Conservation (phyloP, 2,797 vertebrate species). For the Clarias fuscus region DNA sequence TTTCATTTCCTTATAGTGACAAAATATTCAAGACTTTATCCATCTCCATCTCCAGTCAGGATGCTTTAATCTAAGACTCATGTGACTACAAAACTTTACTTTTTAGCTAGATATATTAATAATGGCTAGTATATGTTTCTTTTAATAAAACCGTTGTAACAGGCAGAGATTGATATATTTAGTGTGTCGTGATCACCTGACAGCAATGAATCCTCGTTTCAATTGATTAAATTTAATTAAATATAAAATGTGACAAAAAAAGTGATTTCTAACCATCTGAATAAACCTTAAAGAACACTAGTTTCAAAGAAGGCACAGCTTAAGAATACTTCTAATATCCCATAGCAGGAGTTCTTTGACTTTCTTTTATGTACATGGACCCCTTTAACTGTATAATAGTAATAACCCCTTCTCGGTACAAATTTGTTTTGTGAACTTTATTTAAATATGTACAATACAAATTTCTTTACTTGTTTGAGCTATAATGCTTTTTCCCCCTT, state of each 20-base stretch:
- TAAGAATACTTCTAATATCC: neutral
- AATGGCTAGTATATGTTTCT: slow-evolving; percentile 12
- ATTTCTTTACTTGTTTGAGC: neutral
- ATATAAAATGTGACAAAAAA: neutral
- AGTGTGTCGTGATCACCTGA: slow-evolving; percentile 24
- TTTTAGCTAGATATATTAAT: slow-evolving; percentile 5
- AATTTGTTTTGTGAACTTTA: neutral
- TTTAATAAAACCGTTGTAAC: neutral
- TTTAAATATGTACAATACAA: neutral
- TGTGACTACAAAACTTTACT: neutral
- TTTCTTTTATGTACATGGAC: too few relatives aligned
- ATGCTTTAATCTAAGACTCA: neutral
- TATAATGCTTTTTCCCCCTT: neutral
- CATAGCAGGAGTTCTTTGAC: too few relatives aligned
- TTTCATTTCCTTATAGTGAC: neutral
- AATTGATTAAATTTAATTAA: slow-evolving; percentile 12
- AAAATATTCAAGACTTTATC: neutral
- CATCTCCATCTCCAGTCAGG: neutral
- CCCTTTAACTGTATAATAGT: neutral
- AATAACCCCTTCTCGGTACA: neutral
- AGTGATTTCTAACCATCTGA: neutral
- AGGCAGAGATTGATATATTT: slow-evolving; percentile 7
- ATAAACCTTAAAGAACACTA: neutral
- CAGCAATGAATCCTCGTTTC: slow-evolving; percentile 17
- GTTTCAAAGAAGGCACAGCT: neutral